phyloP scores from a whole-genome alignment of 2,888 invertebrate species.

The Diachrysia chrysitis region DNA sequence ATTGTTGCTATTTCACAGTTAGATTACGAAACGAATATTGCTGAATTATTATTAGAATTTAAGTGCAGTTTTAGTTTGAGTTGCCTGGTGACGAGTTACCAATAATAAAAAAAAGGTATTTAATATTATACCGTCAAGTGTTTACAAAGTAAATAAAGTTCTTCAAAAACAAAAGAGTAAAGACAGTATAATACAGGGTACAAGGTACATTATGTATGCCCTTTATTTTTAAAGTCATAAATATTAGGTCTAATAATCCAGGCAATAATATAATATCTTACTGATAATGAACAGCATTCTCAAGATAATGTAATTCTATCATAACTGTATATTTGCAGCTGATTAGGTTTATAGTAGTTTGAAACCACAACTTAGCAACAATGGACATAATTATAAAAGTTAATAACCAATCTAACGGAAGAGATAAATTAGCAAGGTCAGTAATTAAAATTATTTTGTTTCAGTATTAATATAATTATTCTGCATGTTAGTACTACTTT shows the following conservation, averaged over 20 bases:
- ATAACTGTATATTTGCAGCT: slow-evolving; percentile 11
- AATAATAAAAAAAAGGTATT: not conserved
- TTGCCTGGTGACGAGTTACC: not conserved
- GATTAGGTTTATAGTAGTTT: not conserved
- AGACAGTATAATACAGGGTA: not conserved
- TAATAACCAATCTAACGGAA: slow-evolving; percentile 88
- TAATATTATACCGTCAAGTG: not conserved
- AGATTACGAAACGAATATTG: not conserved
- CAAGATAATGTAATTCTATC: slow-evolving; percentile 10
- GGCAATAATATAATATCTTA: slow-evolving; percentile 19
- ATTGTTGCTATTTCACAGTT: not conserved
- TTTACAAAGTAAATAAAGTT: slow-evolving; percentile 1
- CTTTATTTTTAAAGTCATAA: not conserved
- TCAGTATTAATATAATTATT: too few relatives aligned
- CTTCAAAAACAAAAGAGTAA: not conserved
- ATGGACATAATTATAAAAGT: slow-evolving; percentile 87
- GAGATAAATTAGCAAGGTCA: slow-evolving; percentile 88
- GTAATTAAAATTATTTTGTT: slow-evolving; percentile 51
- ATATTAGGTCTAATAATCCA: slow-evolving; percentile 1
- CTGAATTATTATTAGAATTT: not conserved
- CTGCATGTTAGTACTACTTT: not conserved
- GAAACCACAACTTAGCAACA: slow-evolving; percentile 6
- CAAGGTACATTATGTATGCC: not conserved
- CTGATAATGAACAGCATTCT: slow-evolving; percentile 11
- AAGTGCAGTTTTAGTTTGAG: not conserved